Conservation (phyloP, 2,797 vertebrate genomes). For the Trichosurus vulpecula region DNA sequence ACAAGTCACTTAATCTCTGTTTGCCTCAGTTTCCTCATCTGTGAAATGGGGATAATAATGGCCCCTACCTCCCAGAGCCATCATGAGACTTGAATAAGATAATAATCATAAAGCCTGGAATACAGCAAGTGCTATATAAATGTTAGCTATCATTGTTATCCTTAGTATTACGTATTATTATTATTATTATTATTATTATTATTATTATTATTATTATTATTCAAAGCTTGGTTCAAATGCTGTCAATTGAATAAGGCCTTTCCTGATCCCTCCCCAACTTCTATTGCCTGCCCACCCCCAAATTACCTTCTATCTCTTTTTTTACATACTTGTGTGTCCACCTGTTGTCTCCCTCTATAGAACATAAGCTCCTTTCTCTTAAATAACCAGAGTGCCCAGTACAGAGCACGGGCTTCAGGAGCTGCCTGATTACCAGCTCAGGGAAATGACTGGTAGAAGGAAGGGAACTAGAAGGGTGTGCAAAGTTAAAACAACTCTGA, state of each 20-base stretch:
- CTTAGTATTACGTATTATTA: too few species aligned
- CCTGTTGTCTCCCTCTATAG: neutral
- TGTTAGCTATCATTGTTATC: too few species aligned
- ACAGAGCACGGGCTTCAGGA: neutral
- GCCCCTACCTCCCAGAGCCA: neutral
- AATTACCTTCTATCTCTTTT: neutral
- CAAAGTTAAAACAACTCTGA: neutral
- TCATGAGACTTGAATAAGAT: neutral
- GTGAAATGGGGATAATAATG: neutral
- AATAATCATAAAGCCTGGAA: neutral
- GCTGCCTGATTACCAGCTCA: neutral
- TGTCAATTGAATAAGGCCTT: neutral
- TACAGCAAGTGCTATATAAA: neutral
- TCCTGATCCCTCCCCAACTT: neutral
- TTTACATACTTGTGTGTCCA: neutral
- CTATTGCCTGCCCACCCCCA: neutral
- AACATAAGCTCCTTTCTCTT: neutral
- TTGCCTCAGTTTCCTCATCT: slow-evolving; percentile 3
- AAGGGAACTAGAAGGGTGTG: neutral
- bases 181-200: too few species aligned
- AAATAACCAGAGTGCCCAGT: neutral
- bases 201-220: too few species aligned
- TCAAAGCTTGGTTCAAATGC: neutral
- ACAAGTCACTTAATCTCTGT: neutral
- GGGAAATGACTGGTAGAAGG: too few species aligned